Percentiles rank a stretch among this genome's conserved stretches.
phyloP scores from a whole-genome alignment of 23 tunicate genomes.

The Trididemnum clinides region DNA sequence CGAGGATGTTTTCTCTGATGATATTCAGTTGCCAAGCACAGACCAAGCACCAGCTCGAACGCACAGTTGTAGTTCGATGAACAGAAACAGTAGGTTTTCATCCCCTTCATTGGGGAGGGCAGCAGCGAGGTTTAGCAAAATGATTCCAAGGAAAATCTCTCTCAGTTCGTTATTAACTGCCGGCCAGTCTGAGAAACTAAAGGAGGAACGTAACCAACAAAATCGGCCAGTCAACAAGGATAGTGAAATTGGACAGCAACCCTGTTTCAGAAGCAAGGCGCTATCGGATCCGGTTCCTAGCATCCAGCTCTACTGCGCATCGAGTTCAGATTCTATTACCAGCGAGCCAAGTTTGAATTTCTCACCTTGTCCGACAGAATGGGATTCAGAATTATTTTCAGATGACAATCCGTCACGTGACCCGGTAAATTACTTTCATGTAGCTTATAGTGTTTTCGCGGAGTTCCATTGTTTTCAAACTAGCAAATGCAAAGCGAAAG shows the following conservation, averaged over 20 bases:
- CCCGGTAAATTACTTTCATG: no score
- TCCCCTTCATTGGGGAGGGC: neutral
- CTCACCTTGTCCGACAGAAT: neutral
- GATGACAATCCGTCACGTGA: no score
- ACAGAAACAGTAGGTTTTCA: neutral
- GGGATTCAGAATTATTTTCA: neutral
- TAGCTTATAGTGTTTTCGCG: no score
- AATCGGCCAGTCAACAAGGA: neutral
- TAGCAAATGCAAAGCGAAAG: no score
- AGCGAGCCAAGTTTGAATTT: neutral
- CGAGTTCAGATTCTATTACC: neutral
- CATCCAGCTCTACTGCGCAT: neutral
- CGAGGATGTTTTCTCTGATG: slow-evolving; percentile 41
- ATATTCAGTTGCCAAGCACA: neutral
- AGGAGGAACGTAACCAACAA: neutral
- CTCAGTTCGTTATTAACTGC: neutral
- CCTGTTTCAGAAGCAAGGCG: neutral
- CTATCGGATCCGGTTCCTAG: neutral
- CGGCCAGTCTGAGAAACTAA: neutral
- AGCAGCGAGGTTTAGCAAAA: neutral
- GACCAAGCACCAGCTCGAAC: neutral
- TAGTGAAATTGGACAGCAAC: neutral
- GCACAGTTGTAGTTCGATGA: neutral
- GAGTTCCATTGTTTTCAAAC: no score
- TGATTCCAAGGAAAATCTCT: neutral